Evolutionary conservation across 2,888 invertebrate species (phyloP).

Genomic region (Lithosia quadra): DNA sequence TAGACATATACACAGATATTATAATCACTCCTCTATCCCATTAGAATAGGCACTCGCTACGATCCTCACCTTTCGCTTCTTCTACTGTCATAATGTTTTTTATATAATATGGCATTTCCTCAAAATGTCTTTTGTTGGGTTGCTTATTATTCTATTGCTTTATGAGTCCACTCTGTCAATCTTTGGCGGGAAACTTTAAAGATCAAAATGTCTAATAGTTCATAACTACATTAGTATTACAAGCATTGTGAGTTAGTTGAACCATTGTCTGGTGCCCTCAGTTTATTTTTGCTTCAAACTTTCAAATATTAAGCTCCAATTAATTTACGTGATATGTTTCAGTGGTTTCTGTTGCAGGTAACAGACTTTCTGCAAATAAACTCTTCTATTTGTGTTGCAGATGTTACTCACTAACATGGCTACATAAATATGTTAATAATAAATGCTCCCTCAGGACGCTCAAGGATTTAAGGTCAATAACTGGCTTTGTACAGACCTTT

Average conservation of each 20-base stretch:
- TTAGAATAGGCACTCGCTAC: too few relatives aligned
- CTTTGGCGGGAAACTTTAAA: background rate
- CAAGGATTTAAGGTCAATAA: constrained; percentile 2
- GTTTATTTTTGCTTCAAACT: background rate
- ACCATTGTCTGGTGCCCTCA: background rate
- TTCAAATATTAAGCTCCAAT: background rate
- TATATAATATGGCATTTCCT: background rate
- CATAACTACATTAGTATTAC: background rate
- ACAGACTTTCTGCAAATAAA: background rate
- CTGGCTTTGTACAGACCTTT: background rate
- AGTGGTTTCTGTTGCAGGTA: background rate
- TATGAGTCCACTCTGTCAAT: too few relatives aligned
- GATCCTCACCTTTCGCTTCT: too few relatives aligned
- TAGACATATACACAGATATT: too few relatives aligned
- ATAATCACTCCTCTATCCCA: too few relatives aligned
- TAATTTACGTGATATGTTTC: background rate
- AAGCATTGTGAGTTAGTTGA: background rate
- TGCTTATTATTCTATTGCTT: background rate
- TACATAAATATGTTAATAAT: background rate
- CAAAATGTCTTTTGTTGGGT: background rate
- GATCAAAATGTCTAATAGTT: background rate
- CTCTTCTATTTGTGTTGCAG: background rate
- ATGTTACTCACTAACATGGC: background rate
- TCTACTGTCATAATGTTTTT: too few relatives aligned
- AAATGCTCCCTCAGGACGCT: background rate